Evolutionary conservation across 2,113 vertebrate species (phyloP), one percentile per base, ranked within the genome.

Genomic region (Amblyopsis rosae): DNA sequence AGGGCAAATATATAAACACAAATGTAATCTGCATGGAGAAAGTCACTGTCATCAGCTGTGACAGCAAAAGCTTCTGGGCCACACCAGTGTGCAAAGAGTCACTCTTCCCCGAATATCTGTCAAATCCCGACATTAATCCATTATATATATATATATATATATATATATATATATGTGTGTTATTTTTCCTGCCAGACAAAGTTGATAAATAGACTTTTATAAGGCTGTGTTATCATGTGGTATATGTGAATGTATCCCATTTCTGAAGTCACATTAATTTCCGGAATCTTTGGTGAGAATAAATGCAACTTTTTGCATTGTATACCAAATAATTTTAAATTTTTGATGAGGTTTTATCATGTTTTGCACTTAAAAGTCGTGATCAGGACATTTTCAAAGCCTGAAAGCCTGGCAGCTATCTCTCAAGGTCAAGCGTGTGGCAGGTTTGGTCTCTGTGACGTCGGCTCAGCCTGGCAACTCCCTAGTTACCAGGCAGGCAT

Each of bases 11-110:
- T 95, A 94, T 95, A 96, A 96, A 96, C 94, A 96, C 92, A 91
- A 95, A 93, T 93, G 95, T 96, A 94, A 95, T 96, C 95, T 97
- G 93, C 94, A 96, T 95, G 91, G 91, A 91, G 91, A 94, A 95
- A 95, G 90, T 94, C 92, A 93, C 92, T 94, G 90, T 95, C 92
- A 94, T 94, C 90, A 91, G 86, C 83, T 90, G 81, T 87, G 94
- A 95, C 94, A 95, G 94, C 87, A 90, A 90, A 94, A 93, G 90
- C 93, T 93, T 94, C 70, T 89, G 90, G 94, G 94, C 94, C 87
- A 92, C 82, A 80, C 91, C 90, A 82, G 83, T 79, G 83, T 81
- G 86, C 88, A n/a, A n/a, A 90, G 92, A 91, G 90, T 91, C 87
- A 88, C 92, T 92, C 92, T 86, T 82, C 75, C 84, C 82, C 81